A percentile compares a stretch with the other conserved stretches of the same genome.
phyloP scores from a whole-genome alignment of 2,113 vertebrate genomes.

The Orthonyx spaldingii region DNA sequence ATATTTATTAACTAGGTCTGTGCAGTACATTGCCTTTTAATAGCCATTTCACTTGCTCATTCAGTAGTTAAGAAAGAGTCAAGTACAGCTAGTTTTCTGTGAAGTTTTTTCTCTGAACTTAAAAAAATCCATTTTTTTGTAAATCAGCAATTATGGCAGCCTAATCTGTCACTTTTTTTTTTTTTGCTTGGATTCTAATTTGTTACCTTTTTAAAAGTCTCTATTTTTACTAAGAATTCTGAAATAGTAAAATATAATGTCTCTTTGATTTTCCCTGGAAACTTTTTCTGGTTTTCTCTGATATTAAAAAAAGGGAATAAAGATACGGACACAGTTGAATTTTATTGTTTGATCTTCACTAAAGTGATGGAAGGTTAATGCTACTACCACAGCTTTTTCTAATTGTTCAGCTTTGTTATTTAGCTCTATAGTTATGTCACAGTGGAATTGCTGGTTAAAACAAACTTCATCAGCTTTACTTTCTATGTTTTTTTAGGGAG shows the following conservation, averaged over 20 bases:
- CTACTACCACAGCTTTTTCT: neutral
- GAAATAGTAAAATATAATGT: neutral
- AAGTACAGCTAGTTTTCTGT: neutral
- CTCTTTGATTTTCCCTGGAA: neutral
- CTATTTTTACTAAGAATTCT: neutral
- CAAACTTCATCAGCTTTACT: neutral
- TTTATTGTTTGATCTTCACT: neutral
- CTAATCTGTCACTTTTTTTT: neutral
- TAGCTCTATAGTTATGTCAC: neutral
- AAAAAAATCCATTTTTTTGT: neutral
- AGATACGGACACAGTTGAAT: neutral
- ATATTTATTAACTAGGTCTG: constrained; percentile 21
- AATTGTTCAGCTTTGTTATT: neutral
- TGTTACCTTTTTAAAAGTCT: neutral
- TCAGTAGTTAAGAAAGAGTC: neutral
- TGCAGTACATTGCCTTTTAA: neutral
- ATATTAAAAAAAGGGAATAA: neutral
- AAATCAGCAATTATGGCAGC: neutral
- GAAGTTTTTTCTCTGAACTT: neutral
- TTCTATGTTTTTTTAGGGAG: constrained; percentile 70
- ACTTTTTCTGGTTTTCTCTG: neutral
- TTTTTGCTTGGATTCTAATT: neutral
- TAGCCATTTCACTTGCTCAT: neutral
- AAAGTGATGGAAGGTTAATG: neutral
- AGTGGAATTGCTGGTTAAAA: neutral